Percentiles rank a stretch among this genome's conserved stretches.
Evolutionary conservation across 2,888 invertebrate genomes (phyloP).

Genomic region (Aphidius colemani): DNA sequence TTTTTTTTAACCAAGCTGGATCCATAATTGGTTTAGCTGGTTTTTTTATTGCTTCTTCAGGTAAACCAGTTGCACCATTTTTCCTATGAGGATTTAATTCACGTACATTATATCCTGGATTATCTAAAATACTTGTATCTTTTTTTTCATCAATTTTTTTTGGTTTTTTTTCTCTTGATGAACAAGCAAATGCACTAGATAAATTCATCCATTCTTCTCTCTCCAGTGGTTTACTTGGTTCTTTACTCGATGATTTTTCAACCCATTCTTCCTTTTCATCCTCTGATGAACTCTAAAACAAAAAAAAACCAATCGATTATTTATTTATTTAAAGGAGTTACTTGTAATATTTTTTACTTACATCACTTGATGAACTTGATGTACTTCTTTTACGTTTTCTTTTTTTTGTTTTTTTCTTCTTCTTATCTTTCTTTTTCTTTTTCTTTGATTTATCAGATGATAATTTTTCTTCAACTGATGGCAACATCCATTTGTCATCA

Average conservation of each 20-base stretch:
- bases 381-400: slow-evolving; percentile 32
- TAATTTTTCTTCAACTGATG: slow-evolving; percentile 52
- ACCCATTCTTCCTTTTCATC: slow-evolving; percentile 67
- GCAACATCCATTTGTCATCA: slow-evolving; percentile 59
- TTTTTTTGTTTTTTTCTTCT: slow-evolving; percentile 35
- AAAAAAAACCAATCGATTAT: slow-evolving; percentile 12
- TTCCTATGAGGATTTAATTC: slow-evolving; percentile 95
- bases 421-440: slow-evolving; percentile 39
- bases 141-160: slow-evolving; percentile 62
- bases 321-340: neutral
- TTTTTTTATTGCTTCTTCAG: slow-evolving; percentile 59
- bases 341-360: neutral
- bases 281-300: slow-evolving; percentile 38
- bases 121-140: slow-evolving; percentile 67
- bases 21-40: slow-evolving; percentile 42
- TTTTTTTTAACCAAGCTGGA: slow-evolving; percentile 63
- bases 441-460: slow-evolving; percentile 28
- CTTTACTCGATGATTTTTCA: slow-evolving; percentile 59
- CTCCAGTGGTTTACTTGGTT: slow-evolving; percentile 38
- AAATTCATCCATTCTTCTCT: slow-evolving; percentile 84
- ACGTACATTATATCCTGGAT: slow-evolving; percentile 72
- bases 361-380: slow-evolving; percentile 33
- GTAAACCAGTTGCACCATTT: slow-evolving; percentile 84
- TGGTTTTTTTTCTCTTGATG: slow-evolving; percentile 55
- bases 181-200: slow-evolving; percentile 62